Evolutionary conservation across 2,797 vertebrate species (phyloP).

Genomic region (Pogoniulus pusillus): DNA sequence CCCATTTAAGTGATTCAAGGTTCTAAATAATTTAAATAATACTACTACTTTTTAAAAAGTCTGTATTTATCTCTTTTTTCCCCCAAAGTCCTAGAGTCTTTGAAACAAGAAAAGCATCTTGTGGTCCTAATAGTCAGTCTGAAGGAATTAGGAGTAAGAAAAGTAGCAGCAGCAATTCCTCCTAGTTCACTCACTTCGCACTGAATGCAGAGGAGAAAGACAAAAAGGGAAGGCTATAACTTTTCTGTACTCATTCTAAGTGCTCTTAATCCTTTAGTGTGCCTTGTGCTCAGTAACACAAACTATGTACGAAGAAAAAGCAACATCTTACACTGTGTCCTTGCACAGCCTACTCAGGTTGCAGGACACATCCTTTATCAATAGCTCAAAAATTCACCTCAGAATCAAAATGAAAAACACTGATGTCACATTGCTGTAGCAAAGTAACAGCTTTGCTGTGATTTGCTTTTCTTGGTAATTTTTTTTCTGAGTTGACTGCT

Average conservation of each 20-base stretch:
- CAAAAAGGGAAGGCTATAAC: background rate
- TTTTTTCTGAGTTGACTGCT: background rate
- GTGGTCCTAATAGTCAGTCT: background rate
- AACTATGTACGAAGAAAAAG: background rate
- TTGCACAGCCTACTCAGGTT: background rate
- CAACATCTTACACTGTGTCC: background rate
- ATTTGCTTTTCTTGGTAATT: background rate
- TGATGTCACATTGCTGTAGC: background rate
- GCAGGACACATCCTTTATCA: background rate
- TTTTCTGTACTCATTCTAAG: background rate
- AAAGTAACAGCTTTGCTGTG: background rate
- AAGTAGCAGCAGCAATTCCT: background rate
- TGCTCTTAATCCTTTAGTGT: background rate
- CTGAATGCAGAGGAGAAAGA: background rate
- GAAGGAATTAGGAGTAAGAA: background rate
- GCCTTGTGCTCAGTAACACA: background rate
- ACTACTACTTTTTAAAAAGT: too few relatives aligned
- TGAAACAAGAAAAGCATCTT: background rate
- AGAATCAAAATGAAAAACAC: background rate
- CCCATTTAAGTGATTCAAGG: background rate
- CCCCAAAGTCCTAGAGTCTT: background rate
- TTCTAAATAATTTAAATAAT: too few relatives aligned
- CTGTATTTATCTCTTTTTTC: background rate
- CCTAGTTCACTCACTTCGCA: background rate
- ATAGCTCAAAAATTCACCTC: background rate